Evolutionary conservation across 1,140 invertebrate species (phyloP).

Genomic region (Diploscapter pachys): DNA sequence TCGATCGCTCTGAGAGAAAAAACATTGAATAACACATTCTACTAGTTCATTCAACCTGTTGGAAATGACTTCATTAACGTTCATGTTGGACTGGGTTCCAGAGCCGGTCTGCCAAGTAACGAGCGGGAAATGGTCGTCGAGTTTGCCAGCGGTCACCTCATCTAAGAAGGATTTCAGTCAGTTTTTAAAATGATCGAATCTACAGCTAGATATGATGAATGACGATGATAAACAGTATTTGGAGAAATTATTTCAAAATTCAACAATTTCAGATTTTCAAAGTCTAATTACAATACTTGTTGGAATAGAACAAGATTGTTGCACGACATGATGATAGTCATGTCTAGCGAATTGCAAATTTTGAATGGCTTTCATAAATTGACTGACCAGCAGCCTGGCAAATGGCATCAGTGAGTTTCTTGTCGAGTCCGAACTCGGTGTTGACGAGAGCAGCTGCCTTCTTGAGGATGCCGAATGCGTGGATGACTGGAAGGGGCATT

Average conservation of each 20-base stretch:
- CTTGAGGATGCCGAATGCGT: conserved; percentile 92
- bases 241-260: too few relatives aligned
- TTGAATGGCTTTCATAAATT: too few relatives aligned
- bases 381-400: conserved; percentile 49
- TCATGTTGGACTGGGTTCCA: conserved; percentile 99
- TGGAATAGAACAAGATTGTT: too few relatives aligned
- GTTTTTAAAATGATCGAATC: too few relatives aligned
- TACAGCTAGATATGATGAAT: too few relatives aligned
- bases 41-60: conserved; percentile 64
- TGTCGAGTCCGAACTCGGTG: conserved; percentile 83
- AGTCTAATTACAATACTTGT: too few relatives aligned
- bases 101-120: conserved; percentile 98
- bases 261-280: too few relatives aligned
- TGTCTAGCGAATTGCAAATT: too few relatives aligned
- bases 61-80: conserved; percentile 86
- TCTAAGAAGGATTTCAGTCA: conserved; percentile 62
- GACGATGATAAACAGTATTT: too few relatives aligned
- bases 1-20: conserved; percentile 75
- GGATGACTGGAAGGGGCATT: conserved; percentile 89
- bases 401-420: conserved; percentile 78
- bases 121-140: conserved; percentile 91
- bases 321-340: too few relatives aligned
- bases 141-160: conserved; percentile 86
- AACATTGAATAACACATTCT: not conserved
- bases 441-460: conserved; percentile 97